Conservation (phyloP, 2,888 invertebrate genomes). For the Synergus japonicus region DNA sequence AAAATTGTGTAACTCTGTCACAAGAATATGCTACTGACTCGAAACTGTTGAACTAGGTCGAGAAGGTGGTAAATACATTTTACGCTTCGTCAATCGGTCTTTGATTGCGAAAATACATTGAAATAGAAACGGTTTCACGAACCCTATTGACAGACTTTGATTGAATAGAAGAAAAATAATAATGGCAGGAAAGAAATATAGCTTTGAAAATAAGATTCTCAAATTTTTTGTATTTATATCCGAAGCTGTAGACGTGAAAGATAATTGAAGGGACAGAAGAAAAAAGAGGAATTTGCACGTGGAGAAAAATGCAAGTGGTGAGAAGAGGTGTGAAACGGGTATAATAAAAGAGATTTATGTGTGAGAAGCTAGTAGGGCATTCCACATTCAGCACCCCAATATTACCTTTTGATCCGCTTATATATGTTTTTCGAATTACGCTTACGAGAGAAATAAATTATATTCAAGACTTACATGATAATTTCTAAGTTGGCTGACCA, state of each 20-base stretch:
- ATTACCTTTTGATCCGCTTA: background rate
- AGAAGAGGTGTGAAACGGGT: background rate
- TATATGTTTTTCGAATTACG: background rate
- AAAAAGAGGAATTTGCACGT: background rate
- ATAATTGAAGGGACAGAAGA: conserved; percentile 5
- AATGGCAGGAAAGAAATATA: background rate
- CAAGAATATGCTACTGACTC: background rate
- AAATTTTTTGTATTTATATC: conserved; percentile 9
- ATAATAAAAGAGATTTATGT: conserved; percentile 20
- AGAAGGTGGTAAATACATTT: conserved; percentile 11
- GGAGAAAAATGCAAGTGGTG: background rate
- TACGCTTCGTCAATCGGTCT: background rate
- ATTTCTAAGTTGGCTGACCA: background rate
- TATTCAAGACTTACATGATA: background rate
- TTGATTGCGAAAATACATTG: conserved; percentile 3
- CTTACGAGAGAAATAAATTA: background rate
- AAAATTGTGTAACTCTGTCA: background rate
- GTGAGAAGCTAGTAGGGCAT: background rate
- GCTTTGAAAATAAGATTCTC: background rate
- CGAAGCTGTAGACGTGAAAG: background rate
- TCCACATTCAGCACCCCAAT: background rate
- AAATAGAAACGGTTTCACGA: conserved; percentile 7
- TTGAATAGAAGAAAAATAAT: background rate
- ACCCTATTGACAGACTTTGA: conserved; percentile 7
- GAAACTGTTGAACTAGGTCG: background rate